Evolutionary conservation across 2,888 invertebrate species (phyloP), one percentile per base, ranked within the genome.

Genomic region (Metopia argyrocephala): DNA sequence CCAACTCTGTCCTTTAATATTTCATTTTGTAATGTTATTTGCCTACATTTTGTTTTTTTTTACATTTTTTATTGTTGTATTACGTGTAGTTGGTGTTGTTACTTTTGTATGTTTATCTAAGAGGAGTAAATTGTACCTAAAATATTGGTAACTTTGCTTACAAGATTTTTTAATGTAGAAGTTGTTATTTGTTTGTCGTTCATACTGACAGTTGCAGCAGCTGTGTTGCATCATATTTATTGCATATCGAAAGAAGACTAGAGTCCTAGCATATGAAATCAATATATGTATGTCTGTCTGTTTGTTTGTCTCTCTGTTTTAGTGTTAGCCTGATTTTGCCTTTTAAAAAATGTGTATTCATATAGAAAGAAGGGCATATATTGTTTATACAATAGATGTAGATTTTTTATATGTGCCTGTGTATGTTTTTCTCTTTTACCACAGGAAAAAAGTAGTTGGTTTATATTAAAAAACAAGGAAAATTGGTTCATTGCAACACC

Each of bases 91-190:
- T n/a, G n/a, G n/a, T n/a, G 38, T 38, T 38, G 38, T 28, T 38
- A 54, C n/a, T 59, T 59, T 56, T 76, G 56, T 57, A 48, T 12
- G 18, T 45, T 23, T 61, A 45, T 70, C 12, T 64, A 27, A 31
- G 31, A n/a, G n/a, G n/a, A 61, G 45, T 45, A 46, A 50, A 76
- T 28, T 48, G 7, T 28, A 21, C 48, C 62, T 59, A 75, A 27
- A 69, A 70, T 62, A 62, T 66, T 79, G 38, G 18, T 66, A 70
- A 75, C 70, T 76, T 79, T 75, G 75, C 21, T 66, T 62, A 52
- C 57, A 20, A 54, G 18, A 38, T 38, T 38, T 38, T 38, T 9
- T 15, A 15, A 15, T 15, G 0, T 76, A 70, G 66, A 71, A 71
- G 56, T 76, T 76, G 71, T 65, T 61, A 25, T 21, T 57, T 18